These are phyloP conservation scores for Pheosia gnoma DNA, from an alignment of 2,888 invertebrate species.

Conservation along the genomic window DNA sequence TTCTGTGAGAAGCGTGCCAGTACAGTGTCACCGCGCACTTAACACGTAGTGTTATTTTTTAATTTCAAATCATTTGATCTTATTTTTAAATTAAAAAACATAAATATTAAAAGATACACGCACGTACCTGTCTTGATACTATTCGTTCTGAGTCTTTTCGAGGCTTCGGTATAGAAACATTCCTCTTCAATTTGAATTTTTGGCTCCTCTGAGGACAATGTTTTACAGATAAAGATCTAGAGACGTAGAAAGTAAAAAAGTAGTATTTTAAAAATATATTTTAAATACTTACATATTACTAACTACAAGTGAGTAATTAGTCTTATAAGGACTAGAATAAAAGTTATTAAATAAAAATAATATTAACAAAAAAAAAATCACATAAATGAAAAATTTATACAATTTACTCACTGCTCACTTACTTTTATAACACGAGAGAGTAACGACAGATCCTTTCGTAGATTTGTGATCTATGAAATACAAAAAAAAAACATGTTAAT, in stretches of 20 bases:
- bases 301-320: no score
- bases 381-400: not conserved
- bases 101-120: not conserved
- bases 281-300: no score
- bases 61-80: no score
- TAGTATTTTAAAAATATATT: no score
- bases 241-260: no score
- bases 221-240: not conserved
- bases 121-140: slow-evolving; percentile 69
- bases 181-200: slow-evolving; percentile 79
- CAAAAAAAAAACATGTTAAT: not conserved
- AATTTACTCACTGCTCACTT: slow-evolving; percentile 53
- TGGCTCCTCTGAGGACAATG: slow-evolving; percentile 66
- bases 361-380: no score
- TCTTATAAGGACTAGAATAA: no score
- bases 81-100: no score
- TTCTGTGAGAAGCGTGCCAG: no score
- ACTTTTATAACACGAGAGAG: slow-evolving; percentile 85
- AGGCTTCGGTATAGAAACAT: slow-evolving; percentile 64
- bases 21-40: no score
- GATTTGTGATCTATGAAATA: slow-evolving; percentile 83
- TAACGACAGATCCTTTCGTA: slow-evolving; percentile 83
- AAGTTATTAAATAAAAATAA: no score
- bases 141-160: slow-evolving; percentile 65
- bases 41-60: no score